A percentile compares a stretch with the other conserved stretches of the same genome.
Evolutionary conservation across 2,113 vertebrate genomes (phyloP).

Genomic region (Siniperca chuatsi): DNA sequence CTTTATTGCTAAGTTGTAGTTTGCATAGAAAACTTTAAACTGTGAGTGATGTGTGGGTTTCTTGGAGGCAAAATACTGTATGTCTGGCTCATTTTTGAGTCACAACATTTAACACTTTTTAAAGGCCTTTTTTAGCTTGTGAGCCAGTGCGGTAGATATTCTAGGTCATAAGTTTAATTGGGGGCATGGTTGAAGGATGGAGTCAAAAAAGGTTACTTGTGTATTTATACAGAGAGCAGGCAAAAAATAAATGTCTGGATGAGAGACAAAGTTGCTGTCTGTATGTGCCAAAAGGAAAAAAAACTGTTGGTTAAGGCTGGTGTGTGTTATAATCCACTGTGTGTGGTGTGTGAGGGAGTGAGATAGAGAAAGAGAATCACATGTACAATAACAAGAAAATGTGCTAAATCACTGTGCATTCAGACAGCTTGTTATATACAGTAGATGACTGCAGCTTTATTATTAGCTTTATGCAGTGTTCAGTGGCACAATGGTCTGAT

Average conservation of each 20-base stretch:
- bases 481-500: slow-evolving; percentile 10
- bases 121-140: neutral
- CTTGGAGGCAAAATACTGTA: neutral
- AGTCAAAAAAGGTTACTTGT: slow-evolving; percentile 45
- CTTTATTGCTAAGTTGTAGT: neutral
- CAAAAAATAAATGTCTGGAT: neutral
- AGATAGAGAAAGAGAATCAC: neutral
- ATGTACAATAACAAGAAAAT: neutral
- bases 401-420: slow-evolving; percentile 15
- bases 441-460: neutral
- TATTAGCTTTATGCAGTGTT: too few species aligned
- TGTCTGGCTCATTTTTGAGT: neutral
- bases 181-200: slow-evolving; percentile 42
- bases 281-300: neutral
- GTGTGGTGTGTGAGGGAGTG: neutral
- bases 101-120: slow-evolving; percentile 2
- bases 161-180: slow-evolving; percentile 66
- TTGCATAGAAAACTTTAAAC: slow-evolving; percentile 4
- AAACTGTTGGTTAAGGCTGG: neutral
- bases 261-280: neutral
- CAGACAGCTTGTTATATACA: slow-evolving; percentile 1
- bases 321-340: neutral
- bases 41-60: neutral
- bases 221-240: slow-evolving; percentile 8
- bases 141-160: slow-evolving; percentile 18